Conservation (phyloP, 2,797 vertebrate genomes). For the Pogoniulus pusillus region DNA sequence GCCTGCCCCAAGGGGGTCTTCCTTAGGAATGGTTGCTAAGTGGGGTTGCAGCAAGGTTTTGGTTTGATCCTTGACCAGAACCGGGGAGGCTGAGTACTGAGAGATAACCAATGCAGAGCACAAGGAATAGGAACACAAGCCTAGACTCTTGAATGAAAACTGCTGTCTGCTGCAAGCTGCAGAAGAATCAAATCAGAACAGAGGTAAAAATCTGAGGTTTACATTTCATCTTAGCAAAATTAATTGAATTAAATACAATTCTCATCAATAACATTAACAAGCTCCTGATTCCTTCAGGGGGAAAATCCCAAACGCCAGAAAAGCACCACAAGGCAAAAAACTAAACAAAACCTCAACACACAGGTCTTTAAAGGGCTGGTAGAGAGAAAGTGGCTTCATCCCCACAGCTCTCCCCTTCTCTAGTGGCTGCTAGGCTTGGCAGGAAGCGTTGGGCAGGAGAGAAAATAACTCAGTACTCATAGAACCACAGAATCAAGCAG, state of each 20-base stretch:
- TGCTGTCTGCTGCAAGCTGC: fast-evolving
- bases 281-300: not conserved
- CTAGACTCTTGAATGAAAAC: not conserved
- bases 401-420: not conserved
- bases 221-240: not conserved
- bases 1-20: not conserved
- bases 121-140: not conserved
- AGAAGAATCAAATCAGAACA: not conserved
- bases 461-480: not conserved
- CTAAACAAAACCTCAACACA: too few relatives aligned
- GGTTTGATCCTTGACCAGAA: not conserved
- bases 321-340: not conserved
- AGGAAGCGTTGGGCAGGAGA: not conserved
- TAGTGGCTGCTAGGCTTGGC: not conserved
- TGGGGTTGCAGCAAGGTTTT: fast-evolving
- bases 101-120: not conserved
- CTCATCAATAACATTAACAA: not conserved
- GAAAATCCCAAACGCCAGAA: not conserved
- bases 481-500: too few relatives aligned
- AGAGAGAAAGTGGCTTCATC: not conserved
- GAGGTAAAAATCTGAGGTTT: not conserved
- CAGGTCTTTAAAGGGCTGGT: not conserved
- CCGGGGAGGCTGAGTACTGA: fast-evolving
- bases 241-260: not conserved
- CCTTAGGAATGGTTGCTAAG: not conserved